Evolutionary conservation across 2,797 vertebrate genomes (phyloP).

Genomic region (Phalloptychus januarius): DNA sequence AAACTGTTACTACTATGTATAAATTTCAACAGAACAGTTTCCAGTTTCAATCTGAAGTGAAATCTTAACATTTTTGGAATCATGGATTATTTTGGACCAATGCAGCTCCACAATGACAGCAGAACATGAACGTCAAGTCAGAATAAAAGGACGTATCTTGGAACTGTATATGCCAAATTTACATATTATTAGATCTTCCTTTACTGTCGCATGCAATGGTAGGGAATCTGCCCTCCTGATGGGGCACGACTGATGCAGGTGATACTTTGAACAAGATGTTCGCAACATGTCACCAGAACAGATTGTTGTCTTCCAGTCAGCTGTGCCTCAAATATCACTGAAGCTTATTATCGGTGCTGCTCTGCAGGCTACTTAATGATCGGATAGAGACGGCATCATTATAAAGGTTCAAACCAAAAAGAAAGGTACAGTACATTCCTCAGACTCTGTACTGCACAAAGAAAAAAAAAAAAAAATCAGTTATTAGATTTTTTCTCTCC

Average conservation of each 20-base stretch:
- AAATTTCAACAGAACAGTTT: background rate
- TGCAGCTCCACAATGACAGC: background rate
- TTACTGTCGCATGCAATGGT: background rate
- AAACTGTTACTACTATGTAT: background rate
- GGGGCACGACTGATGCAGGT: background rate
- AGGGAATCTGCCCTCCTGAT: background rate
- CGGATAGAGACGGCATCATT: background rate
- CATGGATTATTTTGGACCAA: background rate
- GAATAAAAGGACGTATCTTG: background rate
- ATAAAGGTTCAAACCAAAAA: background rate
- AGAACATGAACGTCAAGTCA: background rate
- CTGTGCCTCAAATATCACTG: background rate
- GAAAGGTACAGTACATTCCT: background rate
- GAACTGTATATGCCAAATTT: background rate
- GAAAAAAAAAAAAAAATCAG: background rate
- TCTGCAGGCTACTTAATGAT: constrained; percentile 7
- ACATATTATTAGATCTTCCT: background rate
- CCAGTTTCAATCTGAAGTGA: background rate
- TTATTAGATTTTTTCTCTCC: background rate
- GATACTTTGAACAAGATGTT: background rate
- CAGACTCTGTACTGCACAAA: background rate
- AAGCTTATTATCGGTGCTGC: constrained; percentile 10
- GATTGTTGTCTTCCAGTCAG: background rate
- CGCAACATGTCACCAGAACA: background rate
- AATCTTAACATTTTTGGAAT: background rate